Conservation (phyloP, 1,140 invertebrate species). For the Planococcus citri region DNA sequence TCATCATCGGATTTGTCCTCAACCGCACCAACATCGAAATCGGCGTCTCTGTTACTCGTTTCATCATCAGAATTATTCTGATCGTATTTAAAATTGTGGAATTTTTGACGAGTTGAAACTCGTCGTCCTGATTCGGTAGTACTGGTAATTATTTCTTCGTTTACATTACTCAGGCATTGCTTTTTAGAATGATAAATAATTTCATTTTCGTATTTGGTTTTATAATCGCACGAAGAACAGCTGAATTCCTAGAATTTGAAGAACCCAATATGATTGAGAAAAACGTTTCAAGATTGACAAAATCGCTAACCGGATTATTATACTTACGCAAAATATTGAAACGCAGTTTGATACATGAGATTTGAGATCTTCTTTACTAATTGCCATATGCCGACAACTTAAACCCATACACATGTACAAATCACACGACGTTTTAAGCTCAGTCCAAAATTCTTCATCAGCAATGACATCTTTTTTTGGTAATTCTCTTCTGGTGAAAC, state of each 20-base stretch:
- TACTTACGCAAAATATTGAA: not conserved
- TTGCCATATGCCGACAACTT: not conserved
- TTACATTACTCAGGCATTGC: not conserved
- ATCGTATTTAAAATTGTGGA: not conserved
- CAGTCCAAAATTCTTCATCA: not conserved
- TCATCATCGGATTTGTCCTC: not conserved
- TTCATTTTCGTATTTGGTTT: constrained; percentile 1
- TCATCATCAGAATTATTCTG: not conserved
- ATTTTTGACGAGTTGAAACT: not conserved
- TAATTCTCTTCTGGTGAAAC: not conserved
- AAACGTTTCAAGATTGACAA: not conserved
- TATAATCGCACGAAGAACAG: not conserved
- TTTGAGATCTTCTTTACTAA: constrained; percentile 6
- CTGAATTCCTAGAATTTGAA: not conserved
- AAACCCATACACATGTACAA: constrained; percentile 11
- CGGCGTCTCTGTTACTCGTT: not conserved
- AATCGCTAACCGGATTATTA: not conserved
- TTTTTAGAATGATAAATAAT: constrained; percentile 12
- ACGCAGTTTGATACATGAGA: not conserved
- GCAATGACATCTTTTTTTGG: not conserved
- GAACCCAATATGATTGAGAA: not conserved
- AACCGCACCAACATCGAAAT: not conserved
- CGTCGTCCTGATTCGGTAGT: not conserved
- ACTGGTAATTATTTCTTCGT: not conserved
- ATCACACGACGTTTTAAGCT: not conserved